These are phyloP conservation scores for Oophaga pumilio DNA, from an alignment of 2,113 vertebrate genomes.

Conservation along the genomic window DNA sequence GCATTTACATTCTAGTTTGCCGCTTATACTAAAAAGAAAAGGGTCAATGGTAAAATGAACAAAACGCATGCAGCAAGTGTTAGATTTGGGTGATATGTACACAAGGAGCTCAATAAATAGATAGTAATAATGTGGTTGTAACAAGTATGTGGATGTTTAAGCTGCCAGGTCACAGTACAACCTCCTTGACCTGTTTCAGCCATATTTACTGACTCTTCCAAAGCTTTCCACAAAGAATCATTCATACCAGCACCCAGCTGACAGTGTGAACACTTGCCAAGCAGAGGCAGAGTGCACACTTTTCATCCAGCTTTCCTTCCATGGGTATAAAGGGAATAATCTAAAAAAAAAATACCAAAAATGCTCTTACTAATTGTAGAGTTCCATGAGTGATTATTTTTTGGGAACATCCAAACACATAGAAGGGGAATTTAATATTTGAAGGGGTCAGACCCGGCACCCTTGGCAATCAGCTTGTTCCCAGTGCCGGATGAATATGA, in stretches of 20 bases:
- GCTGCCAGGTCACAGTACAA: background rate
- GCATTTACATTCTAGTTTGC: background rate
- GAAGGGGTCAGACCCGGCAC: too few relatives aligned
- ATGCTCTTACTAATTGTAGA: too few relatives aligned
- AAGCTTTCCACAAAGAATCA: background rate
- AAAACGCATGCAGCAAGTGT: background rate
- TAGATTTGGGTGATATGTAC: background rate
- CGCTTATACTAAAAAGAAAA: background rate
- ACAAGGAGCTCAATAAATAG: background rate
- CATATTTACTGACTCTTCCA: background rate
- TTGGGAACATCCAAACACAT: too few relatives aligned
- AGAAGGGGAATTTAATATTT: too few relatives aligned
- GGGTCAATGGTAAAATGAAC: background rate
- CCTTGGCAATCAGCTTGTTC: too few relatives aligned
- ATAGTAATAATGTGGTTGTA: background rate
- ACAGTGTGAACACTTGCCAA: too few relatives aligned
- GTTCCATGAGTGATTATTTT: too few relatives aligned
- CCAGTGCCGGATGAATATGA: too few relatives aligned
- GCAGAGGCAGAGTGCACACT: too few relatives aligned
- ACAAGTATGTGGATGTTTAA: background rate
- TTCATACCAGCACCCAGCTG: background rate
- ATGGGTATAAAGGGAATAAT: too few relatives aligned
- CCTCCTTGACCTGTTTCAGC: background rate
- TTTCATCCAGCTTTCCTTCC: too few relatives aligned
- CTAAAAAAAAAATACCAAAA: too few relatives aligned